Conservation (phyloP, 2,113 vertebrate species). For the Cinclus cinclus region DNA sequence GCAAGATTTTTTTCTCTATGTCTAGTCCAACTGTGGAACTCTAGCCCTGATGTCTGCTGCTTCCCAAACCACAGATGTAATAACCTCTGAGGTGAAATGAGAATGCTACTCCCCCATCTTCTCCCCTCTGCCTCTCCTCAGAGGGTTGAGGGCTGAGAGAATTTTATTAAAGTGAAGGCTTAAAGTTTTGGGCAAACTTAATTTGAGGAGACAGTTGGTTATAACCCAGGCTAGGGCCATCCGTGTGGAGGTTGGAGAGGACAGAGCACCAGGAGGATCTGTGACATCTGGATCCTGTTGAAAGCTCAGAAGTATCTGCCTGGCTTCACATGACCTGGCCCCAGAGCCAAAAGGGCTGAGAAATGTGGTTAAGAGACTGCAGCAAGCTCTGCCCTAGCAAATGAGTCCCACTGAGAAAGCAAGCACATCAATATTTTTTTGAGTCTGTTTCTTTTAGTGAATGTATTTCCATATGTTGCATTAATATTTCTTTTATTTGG, state of each 20-base stretch:
- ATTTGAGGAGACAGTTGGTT: conserved; percentile 21
- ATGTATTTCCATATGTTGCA: conserved; percentile 49
- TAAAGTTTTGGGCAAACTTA: background rate
- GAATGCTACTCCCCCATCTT: background rate
- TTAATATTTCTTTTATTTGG: conserved; percentile 40
- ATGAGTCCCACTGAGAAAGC: conserved; percentile 18
- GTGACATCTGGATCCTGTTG: conserved; percentile 52
- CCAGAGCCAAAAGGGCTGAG: background rate
- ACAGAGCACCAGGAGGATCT: background rate
- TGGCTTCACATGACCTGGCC: background rate
- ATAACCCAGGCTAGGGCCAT: background rate
- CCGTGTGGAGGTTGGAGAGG: background rate
- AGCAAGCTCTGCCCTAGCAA: conserved; percentile 14
- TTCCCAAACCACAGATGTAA: conserved; percentile 13
- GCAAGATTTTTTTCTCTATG: conserved; percentile 37
- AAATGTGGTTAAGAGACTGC: background rate
- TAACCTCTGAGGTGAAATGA: conserved; percentile 27
- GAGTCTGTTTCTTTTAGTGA: conserved; percentile 15
- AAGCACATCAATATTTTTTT: conserved; percentile 11
- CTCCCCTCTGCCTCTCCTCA: background rate
- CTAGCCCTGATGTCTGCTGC: background rate
- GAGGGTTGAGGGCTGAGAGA: background rate
- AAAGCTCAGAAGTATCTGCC: background rate
- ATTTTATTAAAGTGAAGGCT: conserved; percentile 17
- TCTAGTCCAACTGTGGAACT: conserved; percentile 43